A percentile compares a stretch with the other conserved stretches of the same genome.
These are phyloP conservation scores for Ursus arctos DNA, from an alignment of 2,113 vertebrate species.

Conservation along the genomic window DNA sequence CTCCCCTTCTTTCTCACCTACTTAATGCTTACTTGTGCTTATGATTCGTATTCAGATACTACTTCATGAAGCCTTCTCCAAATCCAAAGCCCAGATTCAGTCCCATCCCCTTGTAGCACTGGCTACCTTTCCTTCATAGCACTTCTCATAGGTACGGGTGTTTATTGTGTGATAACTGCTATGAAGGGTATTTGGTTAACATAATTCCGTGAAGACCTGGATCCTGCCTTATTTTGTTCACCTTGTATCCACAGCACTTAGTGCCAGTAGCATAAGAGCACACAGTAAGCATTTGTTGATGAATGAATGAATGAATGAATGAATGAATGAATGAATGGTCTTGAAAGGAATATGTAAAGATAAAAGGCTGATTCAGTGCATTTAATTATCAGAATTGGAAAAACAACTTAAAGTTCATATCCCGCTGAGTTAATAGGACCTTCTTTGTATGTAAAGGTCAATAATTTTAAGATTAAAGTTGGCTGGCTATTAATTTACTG, in stretches of 20 bases:
- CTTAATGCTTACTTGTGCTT: not conserved
- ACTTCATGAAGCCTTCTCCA: not conserved
- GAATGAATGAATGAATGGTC: not conserved
- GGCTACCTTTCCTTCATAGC: not conserved
- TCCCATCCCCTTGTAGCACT: not conserved
- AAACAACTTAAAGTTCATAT: conserved; percentile 32
- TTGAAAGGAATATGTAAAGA: not conserved
- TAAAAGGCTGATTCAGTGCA: not conserved
- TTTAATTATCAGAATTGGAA: not conserved
- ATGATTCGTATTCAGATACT: not conserved
- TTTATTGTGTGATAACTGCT: not conserved
- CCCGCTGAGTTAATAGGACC: not conserved
- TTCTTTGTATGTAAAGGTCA: conserved; percentile 46
- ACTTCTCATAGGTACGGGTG: not conserved
- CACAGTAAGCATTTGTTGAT: not conserved
- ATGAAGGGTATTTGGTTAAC: conserved; percentile 10
- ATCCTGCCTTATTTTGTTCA: not conserved
- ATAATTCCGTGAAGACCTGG: not conserved
- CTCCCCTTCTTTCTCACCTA: not conserved
- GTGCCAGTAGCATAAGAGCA: not conserved
- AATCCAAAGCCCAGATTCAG: not conserved
- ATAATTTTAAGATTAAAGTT: conserved; percentile 59
- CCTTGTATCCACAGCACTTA: not conserved
- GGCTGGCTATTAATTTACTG: conserved; percentile 49
- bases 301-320: not conserved